Percentiles rank a stretch among this genome's conserved stretches.
These are phyloP conservation scores for Merodon equestris DNA, from an alignment of 2,888 invertebrate species.

Conservation along the genomic window DNA sequence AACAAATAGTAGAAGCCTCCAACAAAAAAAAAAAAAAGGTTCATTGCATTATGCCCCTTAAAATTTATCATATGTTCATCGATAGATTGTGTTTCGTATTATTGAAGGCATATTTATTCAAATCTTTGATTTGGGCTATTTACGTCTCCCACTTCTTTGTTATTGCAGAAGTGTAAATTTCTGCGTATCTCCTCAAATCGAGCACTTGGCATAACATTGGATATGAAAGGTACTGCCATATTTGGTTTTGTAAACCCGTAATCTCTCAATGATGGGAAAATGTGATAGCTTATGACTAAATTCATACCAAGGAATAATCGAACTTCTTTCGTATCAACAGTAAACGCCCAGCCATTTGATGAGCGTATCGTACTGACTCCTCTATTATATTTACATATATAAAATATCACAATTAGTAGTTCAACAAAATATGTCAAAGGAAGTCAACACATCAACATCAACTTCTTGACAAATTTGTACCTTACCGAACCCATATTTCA, in stretches of 20 bases:
- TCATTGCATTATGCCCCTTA: slow-evolving; percentile 59
- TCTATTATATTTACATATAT: not conserved
- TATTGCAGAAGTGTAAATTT: slow-evolving; percentile 10
- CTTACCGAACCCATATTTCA: too few species aligned
- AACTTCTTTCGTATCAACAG: slow-evolving; percentile 8
- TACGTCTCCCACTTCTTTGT: not conserved
- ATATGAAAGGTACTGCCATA: slow-evolving; percentile 15
- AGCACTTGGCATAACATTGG: slow-evolving; percentile 8
- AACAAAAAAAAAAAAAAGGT: too few species aligned
- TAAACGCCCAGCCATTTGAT: slow-evolving; percentile 14
- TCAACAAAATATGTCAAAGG: slow-evolving; percentile 8
- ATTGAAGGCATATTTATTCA: slow-evolving; percentile 1
- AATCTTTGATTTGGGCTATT: not conserved
- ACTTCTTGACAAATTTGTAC: not conserved
- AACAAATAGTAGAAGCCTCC: too few species aligned
- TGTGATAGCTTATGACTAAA: too few species aligned
- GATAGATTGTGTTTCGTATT: slow-evolving; percentile 32
- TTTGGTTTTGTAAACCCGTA: slow-evolving; percentile 17
- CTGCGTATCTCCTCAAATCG: slow-evolving; percentile 9
- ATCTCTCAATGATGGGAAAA: slow-evolving; percentile 4
- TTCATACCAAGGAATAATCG: slow-evolving; percentile 18
- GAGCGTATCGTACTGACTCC: slow-evolving; percentile 9
- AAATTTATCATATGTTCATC: slow-evolving; percentile 70
- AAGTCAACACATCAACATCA: not conserved
- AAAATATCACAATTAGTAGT: slow-evolving; percentile 2